Percentiles rank a stretch among this genome's conserved stretches.
phyloP scores from a whole-genome alignment of 1,140 invertebrate genomes.

The Diachasma alloeum region DNA sequence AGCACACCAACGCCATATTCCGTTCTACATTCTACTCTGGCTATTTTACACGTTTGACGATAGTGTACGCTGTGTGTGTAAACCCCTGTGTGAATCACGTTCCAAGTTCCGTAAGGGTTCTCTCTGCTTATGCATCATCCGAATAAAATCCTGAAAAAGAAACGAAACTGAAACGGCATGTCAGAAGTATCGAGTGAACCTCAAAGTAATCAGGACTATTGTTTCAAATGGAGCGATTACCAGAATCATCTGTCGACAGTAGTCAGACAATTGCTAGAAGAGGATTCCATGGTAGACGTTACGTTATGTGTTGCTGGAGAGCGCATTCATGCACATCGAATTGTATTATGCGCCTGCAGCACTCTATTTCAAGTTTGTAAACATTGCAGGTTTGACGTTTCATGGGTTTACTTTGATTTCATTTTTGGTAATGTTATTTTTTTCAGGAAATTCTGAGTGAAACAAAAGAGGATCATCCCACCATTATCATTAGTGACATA shows the following conservation, averaged over 20 bases:
- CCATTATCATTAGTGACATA: slow-evolving; percentile 66
- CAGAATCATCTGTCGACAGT: slow-evolving; percentile 62
- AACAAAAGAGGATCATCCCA: slow-evolving; percentile 61
- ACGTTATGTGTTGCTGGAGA: slow-evolving; percentile 66
- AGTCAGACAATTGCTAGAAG: slow-evolving; percentile 60
- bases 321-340: slow-evolving; percentile 66
- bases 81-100: not conserved
- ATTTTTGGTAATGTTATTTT: slow-evolving; percentile 14
- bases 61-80: no score
- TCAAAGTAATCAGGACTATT: slow-evolving; percentile 48
- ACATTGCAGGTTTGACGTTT: slow-evolving; percentile 38
- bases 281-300: slow-evolving; percentile 68
- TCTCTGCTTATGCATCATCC: not conserved
- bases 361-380: slow-evolving; percentile 66
- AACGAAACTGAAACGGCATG: slow-evolving; percentile 30
- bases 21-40: no score
- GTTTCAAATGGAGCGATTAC: slow-evolving; percentile 71
- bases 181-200: slow-evolving; percentile 21
- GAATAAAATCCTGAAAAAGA: slow-evolving; percentile 11
- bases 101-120: not conserved
- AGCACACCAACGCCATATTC: no score
- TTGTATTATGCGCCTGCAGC: slow-evolving; percentile 70
- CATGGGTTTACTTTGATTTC: slow-evolving; percentile 10
- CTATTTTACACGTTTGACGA: no score
- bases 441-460: slow-evolving; percentile 61